Evolutionary conservation across 2,797 vertebrate species (phyloP).

Genomic region (Siniperca obscura): DNA sequence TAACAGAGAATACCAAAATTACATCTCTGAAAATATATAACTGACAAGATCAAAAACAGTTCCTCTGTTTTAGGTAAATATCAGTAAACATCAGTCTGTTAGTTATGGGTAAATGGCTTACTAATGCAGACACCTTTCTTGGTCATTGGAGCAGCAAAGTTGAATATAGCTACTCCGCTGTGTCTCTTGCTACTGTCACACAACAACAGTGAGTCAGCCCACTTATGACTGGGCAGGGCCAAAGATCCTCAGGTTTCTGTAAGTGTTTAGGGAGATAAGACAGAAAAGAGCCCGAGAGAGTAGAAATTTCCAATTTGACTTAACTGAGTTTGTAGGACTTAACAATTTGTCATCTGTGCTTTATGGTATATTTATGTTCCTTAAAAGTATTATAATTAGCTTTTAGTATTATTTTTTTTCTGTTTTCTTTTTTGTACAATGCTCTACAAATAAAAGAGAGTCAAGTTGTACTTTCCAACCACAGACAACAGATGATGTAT

Average conservation of each 20-base stretch:
- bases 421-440: neutral
- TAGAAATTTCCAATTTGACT: neutral
- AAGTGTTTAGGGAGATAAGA: neutral
- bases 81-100: neutral
- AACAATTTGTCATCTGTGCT: neutral
- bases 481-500: neutral
- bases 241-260: neutral
- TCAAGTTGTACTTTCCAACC: neutral
- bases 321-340: neutral
- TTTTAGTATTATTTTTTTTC: neutral
- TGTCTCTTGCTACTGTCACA: neutral
- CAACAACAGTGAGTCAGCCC: neutral
- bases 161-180: neutral
- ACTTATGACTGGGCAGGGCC: neutral
- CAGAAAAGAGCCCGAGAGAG: neutral
- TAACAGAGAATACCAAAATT: neutral
- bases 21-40: neutral
- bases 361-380: neutral
- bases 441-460: neutral
- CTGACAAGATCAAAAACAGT: neutral
- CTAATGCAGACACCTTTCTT: neutral
- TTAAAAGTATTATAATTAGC: neutral
- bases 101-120: neutral
- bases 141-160: neutral
- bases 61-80: neutral